These are phyloP conservation scores for Equus przewalskii DNA, from an alignment of 2,113 vertebrate species.

Conservation along the genomic window DNA sequence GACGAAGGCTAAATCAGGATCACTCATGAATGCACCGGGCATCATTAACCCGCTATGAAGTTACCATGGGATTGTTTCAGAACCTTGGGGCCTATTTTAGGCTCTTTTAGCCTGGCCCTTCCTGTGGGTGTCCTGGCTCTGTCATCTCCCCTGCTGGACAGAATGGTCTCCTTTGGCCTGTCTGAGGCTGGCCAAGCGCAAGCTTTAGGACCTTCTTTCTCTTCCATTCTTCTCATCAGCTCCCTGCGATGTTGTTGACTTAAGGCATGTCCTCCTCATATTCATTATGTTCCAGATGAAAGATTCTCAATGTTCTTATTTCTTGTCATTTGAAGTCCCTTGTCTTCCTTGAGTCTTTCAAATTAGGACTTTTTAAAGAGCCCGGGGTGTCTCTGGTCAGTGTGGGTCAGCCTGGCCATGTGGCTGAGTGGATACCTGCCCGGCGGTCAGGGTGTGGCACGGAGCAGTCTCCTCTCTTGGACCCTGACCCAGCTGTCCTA, in stretches of 20 bases:
- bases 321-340: background rate
- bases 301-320: background rate
- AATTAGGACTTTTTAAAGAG: background rate
- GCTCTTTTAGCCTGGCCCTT: background rate
- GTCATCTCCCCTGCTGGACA: background rate
- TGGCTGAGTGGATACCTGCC: background rate
- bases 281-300: background rate
- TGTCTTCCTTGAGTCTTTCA: background rate
- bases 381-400: background rate
- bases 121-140: background rate
- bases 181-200: background rate
- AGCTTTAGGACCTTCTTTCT: background rate
- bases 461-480: background rate
- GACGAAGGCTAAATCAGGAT: background rate
- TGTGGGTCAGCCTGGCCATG: background rate
- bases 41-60: background rate
- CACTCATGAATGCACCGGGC: background rate
- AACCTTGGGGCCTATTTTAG: too few species aligned
- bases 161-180: background rate
- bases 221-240: background rate
- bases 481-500: too few species aligned
- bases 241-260: background rate
- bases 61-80: background rate
- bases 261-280: background rate
- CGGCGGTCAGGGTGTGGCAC: background rate